These are phyloP conservation scores for Ypsolopha scabrella DNA, from an alignment of 2,888 invertebrate species.

Conservation along the genomic window DNA sequence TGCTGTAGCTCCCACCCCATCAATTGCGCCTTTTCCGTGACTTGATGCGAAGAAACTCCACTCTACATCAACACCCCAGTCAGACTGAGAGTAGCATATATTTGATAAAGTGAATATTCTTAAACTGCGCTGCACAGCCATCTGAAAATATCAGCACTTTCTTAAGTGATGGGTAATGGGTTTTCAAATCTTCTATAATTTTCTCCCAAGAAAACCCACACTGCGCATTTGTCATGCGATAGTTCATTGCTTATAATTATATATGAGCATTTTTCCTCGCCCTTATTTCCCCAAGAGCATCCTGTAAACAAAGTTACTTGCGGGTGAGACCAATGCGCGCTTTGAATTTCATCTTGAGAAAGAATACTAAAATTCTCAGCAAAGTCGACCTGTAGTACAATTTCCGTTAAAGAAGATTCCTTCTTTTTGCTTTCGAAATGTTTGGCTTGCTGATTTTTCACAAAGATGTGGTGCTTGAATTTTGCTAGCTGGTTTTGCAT, in stretches of 20 bases:
- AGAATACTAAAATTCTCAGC: constrained; percentile 5
- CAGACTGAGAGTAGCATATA: constrained; percentile 2
- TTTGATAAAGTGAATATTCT: constrained; percentile 7
- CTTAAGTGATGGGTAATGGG: constrained; percentile 1
- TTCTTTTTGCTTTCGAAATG: neutral
- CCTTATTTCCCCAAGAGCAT: constrained; percentile 4
- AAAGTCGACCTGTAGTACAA: constrained; percentile 5
- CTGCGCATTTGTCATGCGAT: constrained; percentile 3
- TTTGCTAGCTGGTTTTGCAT: neutral
- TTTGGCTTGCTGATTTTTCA: neutral
- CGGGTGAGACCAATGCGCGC: constrained; percentile 7
- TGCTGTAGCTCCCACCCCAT: constrained; percentile 7
- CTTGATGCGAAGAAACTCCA: constrained; percentile 9
- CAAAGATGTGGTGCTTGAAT: constrained; percentile 3
- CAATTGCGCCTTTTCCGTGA: constrained; percentile 9
- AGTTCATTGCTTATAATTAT: constrained; percentile 6
- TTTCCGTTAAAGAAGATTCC: neutral
- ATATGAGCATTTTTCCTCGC: neutral
- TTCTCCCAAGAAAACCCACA: constrained; percentile 4
- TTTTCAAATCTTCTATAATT: constrained; percentile 6
- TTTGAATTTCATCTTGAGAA: constrained; percentile 8
- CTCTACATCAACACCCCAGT: constrained; percentile 8
- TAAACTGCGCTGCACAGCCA: constrained; percentile 9
- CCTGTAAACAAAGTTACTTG: constrained; percentile 6
- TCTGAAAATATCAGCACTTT: constrained; percentile 6